Percentiles rank a stretch among this genome's conserved stretches.
These are phyloP conservation scores for Grallaria varia DNA, from an alignment of 2,113 vertebrate species.

Conservation along the genomic window DNA sequence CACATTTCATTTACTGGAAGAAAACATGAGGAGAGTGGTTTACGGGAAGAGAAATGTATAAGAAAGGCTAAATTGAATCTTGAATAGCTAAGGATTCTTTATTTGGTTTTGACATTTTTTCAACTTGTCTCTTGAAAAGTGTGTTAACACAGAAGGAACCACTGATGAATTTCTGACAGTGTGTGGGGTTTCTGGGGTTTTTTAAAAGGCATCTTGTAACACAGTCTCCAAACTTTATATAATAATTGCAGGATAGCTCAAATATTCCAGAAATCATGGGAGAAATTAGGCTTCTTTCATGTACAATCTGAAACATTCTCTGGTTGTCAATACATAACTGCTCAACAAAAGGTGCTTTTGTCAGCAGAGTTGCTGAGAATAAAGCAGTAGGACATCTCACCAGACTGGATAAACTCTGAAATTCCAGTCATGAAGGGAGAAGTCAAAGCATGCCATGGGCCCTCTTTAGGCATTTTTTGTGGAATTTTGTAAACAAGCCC, in stretches of 20 bases:
- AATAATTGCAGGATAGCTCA: background rate
- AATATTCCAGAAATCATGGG: background rate
- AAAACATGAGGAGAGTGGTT: conserved; percentile 32
- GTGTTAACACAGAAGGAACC: background rate
- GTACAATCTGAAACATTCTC: background rate
- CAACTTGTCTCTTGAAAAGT: background rate
- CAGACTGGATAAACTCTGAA: background rate
- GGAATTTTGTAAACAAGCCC: background rate
- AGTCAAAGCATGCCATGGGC: background rate
- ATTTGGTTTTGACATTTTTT: conserved; percentile 37
- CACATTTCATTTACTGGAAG: conserved; percentile 49
- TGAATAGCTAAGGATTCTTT: background rate
- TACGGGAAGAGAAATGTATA: background rate
- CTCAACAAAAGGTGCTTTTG: background rate
- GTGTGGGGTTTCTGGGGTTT: background rate
- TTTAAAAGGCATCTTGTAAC: conserved; percentile 1
- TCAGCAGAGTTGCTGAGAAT: background rate
- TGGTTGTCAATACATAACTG: background rate
- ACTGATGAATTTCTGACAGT: conserved; percentile 25
- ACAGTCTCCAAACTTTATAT: background rate
- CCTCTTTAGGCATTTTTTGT: background rate
- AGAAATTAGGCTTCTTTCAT: background rate
- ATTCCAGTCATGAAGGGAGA: background rate
- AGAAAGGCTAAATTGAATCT: conserved; percentile 44
- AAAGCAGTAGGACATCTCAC: background rate